These are phyloP conservation scores for Rhingia rostrata DNA, from an alignment of 2,888 invertebrate genomes.

Conservation along the genomic window DNA sequence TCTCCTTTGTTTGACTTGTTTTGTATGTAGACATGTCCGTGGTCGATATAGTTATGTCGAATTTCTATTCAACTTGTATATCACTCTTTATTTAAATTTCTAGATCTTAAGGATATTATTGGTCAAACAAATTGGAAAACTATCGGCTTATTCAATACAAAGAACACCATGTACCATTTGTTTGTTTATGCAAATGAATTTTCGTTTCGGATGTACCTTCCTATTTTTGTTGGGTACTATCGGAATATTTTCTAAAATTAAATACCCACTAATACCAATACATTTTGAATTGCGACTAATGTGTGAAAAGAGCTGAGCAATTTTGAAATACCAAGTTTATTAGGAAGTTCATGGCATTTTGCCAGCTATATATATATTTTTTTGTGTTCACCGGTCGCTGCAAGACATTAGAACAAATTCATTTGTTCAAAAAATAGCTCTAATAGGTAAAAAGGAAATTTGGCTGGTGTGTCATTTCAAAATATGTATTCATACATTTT, in stretches of 20 bases:
- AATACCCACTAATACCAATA: slow-evolving; percentile 40
- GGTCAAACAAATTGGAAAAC: no score
- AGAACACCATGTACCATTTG: background rate
- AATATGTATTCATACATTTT: slow-evolving; percentile 6
- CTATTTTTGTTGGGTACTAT: slow-evolving; percentile 29
- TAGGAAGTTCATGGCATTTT: slow-evolving; percentile 68
- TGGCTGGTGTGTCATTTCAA: slow-evolving; percentile 42
- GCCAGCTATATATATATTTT: slow-evolving; percentile 48
- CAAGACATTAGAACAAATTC: slow-evolving; percentile 15
- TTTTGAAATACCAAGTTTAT: slow-evolving; percentile 73
- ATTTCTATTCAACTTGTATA: no score
- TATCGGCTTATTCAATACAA: background rate
- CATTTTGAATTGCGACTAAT: slow-evolving; percentile 44
- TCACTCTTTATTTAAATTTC: no score
- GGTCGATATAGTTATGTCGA: no score
- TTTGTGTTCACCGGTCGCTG: slow-evolving; percentile 34
- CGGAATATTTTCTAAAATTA: slow-evolving; percentile 52
- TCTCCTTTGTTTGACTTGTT: no score
- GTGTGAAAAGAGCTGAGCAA: slow-evolving; percentile 58
- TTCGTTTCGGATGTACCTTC: slow-evolving; percentile 5
- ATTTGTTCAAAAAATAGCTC: slow-evolving; percentile 29
- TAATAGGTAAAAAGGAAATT: slow-evolving; percentile 12
- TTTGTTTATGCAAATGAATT: slow-evolving; percentile 55
- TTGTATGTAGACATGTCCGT: no score
- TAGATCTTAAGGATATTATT: no score